Base-by-base conservation (phyloP, 2,888 invertebrate genomes). In the Conchocele bisecta region DNA sequence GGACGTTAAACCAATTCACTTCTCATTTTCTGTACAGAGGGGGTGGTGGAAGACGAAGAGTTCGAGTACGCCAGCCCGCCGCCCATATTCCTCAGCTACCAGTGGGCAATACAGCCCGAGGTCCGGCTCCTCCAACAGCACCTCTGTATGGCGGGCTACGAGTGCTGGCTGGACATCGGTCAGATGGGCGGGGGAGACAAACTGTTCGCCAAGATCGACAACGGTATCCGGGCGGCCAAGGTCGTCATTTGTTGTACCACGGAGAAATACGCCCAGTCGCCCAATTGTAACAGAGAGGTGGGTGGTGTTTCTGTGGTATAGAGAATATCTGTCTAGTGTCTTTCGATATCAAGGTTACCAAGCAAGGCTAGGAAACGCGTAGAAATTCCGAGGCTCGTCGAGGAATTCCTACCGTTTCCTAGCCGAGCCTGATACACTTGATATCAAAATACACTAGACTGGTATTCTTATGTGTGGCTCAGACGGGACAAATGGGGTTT, bases 111-210 rank as follows among this genome's bases (percentile, higher is more conserved):
- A 56, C 90, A 90, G 69, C 65, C 81, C 17, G 87, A 89, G 79
- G 89, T 88, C 26, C 86, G 86, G 63, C 65, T 87, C 9, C 70
- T 90, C 28, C 75, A 82, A 33, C 79, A 86, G 20, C 89, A 90
- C 66, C 81, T 89, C 53, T 82, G 83, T 57, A 84, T 83, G 86
- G 89, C 89, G 3, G 89, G 89, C 13, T 89, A 83, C 68, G 77
- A 81, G 33, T 88, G 88, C 68, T 90, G 90, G 90, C 85, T 90
- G 86, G 90, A 90, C 74, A 85, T 89, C 48, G 90, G 90, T 33
- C 89, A 90, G 73, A 90, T 90, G 89, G 90, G 90, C 17, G 90
- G 90, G 0, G 90, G 90, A 22, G 89, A 90, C 73, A 90, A 89
- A 68, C 79, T 89, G 35, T 89, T 86, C 71, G 84, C 83, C 50